Evolutionary conservation across 1,140 invertebrate genomes (phyloP), one percentile per base, ranked within the genome.

Genomic region (Drosophila rufa): DNA sequence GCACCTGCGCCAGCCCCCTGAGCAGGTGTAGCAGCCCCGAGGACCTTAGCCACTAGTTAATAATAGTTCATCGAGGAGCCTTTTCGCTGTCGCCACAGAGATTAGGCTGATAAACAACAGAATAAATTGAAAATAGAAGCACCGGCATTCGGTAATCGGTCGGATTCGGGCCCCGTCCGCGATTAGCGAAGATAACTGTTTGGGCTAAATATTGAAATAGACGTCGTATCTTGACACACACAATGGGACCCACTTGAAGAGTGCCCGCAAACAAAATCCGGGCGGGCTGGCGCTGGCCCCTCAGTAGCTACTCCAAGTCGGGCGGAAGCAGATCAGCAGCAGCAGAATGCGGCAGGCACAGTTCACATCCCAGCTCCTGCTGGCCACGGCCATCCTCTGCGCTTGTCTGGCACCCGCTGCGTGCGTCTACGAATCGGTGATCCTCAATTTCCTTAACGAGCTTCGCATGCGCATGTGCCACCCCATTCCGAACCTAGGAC

Each of bases 1-100:
- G 4, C 94, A 95, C 82, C 80, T 95, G 58, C 75, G 77, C n/a
- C 70, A 92, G 36, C 84, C 80, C 5, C 92, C 91, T 8, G 79
- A 81, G 43, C 79, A 90, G 67, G 80, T 82, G n/a, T 89, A 84
- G 47, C 36, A 38, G 40, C 7, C 3, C 40, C 8, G 62, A 30
- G 46, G 25, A 27, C 8, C 30, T 42, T 59, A 68, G 58, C 43
- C 38, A 50, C 8, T 87, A 82, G 46, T 55, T 70, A 22, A 43
- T 53, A 60, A 46, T 76, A 42, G 46, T 74, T 71, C 15, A 66
- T 36, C 36, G 7, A 33, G 46, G 42, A 74, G 38, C 55, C 69
- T 42, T 40, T 11, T 7, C 15, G 15, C 36, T 25, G 36, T 56
- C 8, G 53, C 53, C 53, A 11, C 33, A 46, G 51, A 71, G 67